Evolutionary conservation across 2,797 vertebrate genomes (phyloP).

Genomic region (Dallia pectoralis): DNA sequence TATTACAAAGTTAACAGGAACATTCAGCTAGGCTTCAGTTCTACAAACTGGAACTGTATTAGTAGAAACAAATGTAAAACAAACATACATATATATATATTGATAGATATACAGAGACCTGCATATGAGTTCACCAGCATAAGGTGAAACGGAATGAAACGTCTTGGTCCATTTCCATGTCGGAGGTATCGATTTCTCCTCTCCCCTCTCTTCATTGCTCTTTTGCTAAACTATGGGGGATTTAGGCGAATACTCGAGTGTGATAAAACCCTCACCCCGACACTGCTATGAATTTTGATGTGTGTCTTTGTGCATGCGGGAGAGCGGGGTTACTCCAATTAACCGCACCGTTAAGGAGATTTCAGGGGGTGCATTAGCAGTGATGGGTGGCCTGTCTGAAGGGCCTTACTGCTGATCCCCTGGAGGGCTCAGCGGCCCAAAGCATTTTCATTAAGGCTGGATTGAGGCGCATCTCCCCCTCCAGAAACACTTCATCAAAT

Average conservation of each 20-base stretch:
- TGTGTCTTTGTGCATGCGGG: constrained; percentile 70
- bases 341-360: constrained; percentile 80
- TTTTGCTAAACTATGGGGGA: constrained; percentile 26
- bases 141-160: background rate
- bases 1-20: background rate
- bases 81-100: background rate
- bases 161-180: background rate
- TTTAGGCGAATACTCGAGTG: constrained; percentile 60
- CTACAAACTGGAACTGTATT: background rate
- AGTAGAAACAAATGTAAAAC: background rate
- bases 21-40: background rate
- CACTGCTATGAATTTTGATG: constrained; percentile 84
- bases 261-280: constrained; percentile 64
- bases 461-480: constrained; percentile 90
- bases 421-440: constrained; percentile 87
- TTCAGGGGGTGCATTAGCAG: constrained; percentile 74
- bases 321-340: constrained; percentile 77
- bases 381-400: constrained; percentile 80
- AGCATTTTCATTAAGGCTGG: constrained; percentile 99
- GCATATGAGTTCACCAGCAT: background rate
- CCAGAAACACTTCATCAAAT: constrained; percentile 99
- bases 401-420: constrained; percentile 82
- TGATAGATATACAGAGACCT: background rate
- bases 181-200: background rate
- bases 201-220: background rate